Evolutionary conservation across 2,113 vertebrate species (phyloP), one percentile per base, ranked within the genome.

Genomic region (Cavia porcellus): DNA sequence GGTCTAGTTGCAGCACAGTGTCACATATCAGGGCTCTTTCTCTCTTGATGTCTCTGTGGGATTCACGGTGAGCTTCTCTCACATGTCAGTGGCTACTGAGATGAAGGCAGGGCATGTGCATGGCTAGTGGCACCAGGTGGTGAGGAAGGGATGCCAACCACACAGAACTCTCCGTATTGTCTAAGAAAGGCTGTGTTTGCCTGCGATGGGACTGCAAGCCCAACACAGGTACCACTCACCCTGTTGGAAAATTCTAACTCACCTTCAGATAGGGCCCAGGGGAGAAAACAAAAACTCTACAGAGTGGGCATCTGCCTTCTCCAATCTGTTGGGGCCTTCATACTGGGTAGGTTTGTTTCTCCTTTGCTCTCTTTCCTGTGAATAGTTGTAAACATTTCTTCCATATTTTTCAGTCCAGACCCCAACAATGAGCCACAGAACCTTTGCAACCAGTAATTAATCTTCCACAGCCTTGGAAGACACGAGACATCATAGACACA

Each of bases 281-380:
- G 38, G 83, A 83, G 83, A 5, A 79, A 83, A 30, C 2, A 75
- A 83, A 81, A 82, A 70, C 55, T n/a, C 25, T 35, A 1, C 7
- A 7, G 68, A 68, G 15, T 42, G 11, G 35, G 61, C 15, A 11
- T 9, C 28, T 2, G 42, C 64, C 25, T 24, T 20, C 17, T 12
- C 20, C 7, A 0, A 3, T 35, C 8, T 0, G 3, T 3, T 10
- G 15, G 13, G 25, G 2, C 66, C 42, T 25, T 7, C 0, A 5
- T 17, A 50, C 1, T 1, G 20, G 30, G 13, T 10, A 30, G 7
- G 1, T 20, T 32, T 38, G n/a, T 83, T 66, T 35, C 0, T 0
- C 62, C 81, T 77, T 83, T 55, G 50, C 30, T 57, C 70, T 57
- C 70, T 62, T 47, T 32, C 12, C 24, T 45, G 38, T 68, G 55